These are phyloP conservation scores for Gephyroberyx darwinii DNA, from an alignment of 2,797 vertebrate species.

Conservation along the genomic window DNA sequence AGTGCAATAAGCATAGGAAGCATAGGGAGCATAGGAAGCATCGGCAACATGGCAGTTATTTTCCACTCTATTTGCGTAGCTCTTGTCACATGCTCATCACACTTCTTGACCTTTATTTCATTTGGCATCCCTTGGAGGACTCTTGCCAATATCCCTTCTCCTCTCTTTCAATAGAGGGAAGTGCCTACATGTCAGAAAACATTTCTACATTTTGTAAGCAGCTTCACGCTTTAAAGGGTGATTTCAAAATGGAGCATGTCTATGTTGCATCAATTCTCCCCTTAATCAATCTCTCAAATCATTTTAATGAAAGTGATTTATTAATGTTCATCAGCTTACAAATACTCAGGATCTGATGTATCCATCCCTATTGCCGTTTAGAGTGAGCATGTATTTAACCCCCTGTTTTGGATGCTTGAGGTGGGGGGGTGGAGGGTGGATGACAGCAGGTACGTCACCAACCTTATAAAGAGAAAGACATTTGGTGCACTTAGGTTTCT, in stretches of 20 bases:
- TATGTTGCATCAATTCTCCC: neutral
- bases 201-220: neutral
- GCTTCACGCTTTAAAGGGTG: constrained; percentile 1
- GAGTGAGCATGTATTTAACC: too few species aligned
- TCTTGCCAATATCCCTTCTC: neutral
- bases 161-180: neutral
- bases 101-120: constrained; percentile 51
- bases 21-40: neutral
- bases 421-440: neutral
- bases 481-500: neutral
- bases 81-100: constrained; percentile 62
- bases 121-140: constrained; percentile 36
- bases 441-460: neutral
- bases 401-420: too few species aligned
- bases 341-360: neutral
- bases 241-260: constrained; percentile 1
- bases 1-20: neutral
- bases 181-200: neutral
- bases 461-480: neutral
- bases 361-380: too few species aligned
- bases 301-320: too few species aligned
- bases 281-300: neutral
- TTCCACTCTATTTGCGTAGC: constrained; percentile 40
- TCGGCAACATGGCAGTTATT: constrained; percentile 1
- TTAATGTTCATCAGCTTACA: too few species aligned